Conservation (phyloP, 2,113 vertebrate genomes). For the Mesoclemmys tuberculata region DNA sequence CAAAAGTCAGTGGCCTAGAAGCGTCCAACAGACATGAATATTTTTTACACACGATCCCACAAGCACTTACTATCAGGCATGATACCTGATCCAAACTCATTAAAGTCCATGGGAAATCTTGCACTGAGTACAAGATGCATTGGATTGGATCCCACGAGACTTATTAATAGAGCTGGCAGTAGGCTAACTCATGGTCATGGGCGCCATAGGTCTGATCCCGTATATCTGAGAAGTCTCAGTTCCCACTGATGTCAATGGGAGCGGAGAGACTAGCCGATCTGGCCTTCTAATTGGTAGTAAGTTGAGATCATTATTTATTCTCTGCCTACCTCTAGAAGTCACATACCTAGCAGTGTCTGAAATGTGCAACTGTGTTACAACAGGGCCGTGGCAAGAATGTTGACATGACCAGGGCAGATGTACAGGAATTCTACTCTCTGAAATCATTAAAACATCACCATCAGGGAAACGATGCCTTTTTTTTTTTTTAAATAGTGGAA, state of each 20-base stretch:
- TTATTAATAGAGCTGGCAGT: fast-evolving
- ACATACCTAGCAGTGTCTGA: fast-evolving
- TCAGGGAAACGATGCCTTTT: background rate
- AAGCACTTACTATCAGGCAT: background rate
- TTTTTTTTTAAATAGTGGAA: background rate
- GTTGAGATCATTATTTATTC: background rate
- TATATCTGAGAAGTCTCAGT: background rate
- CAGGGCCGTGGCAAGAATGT: background rate
- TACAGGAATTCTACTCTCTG: background rate
- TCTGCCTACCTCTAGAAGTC: background rate
- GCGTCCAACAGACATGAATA: fast-evolving
- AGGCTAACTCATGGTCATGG: fast-evolving
- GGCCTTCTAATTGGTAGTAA: background rate
- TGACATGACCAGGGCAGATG: background rate
- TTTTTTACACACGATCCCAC: background rate
- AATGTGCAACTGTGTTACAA: background rate
- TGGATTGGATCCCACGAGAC: background rate
- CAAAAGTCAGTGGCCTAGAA: too few species aligned
- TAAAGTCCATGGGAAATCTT: background rate
- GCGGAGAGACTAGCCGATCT: background rate
- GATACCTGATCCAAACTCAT: background rate
- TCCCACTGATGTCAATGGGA: fast-evolving
- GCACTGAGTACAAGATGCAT: background rate
- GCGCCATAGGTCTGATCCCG: background rate
- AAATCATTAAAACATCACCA: background rate